Conservation (phyloP, 2,113 vertebrate genomes). For the Eurypyga helias region DNA sequence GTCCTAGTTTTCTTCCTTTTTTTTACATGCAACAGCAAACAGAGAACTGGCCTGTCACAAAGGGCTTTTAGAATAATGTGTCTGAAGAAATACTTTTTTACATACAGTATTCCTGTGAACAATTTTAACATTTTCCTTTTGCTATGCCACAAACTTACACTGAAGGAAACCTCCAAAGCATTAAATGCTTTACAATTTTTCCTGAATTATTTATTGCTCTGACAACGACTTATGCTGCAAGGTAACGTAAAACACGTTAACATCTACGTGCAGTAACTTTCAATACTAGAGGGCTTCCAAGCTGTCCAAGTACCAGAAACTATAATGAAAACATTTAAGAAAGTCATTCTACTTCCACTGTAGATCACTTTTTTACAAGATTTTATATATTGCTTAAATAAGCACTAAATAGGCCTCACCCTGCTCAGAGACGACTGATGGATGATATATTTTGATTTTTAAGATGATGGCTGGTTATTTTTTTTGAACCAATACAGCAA, state of each 20-base stretch:
- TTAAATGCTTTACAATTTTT: neutral
- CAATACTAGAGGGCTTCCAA: neutral
- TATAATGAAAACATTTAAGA: neutral
- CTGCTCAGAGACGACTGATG: neutral
- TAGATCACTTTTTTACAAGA: neutral
- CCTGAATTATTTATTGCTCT: neutral
- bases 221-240: neutral
- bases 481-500: neutral
- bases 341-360: neutral
- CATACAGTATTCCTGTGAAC: neutral
- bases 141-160: neutral
- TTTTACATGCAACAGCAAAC: neutral
- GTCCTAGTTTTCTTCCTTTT: neutral
- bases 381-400: neutral
- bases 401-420: neutral
- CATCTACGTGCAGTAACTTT: neutral
- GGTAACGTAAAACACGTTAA: neutral
- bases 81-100: neutral
- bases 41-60: accelerated
- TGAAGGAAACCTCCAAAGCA: neutral
- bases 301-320: neutral
- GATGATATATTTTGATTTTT: neutral
- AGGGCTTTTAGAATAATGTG: neutral
- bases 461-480: neutral
- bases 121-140: neutral